A percentile compares a stretch with the other conserved stretches of the same genome.
phyloP scores from a whole-genome alignment of 1,140 invertebrate species.

The Bombus ignitus region DNA sequence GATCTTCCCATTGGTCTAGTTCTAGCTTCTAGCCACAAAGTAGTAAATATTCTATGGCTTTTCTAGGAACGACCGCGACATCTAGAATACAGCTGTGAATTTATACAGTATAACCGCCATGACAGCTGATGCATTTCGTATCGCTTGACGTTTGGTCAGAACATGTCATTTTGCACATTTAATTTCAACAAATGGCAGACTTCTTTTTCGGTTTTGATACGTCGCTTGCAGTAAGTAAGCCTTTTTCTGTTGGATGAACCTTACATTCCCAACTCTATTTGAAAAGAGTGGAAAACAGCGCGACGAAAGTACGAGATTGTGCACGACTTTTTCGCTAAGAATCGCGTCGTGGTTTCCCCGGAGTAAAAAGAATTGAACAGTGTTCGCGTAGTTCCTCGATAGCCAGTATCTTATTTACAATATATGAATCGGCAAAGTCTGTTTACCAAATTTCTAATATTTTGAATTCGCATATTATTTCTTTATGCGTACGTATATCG shows the following conservation, averaged over 20 bases:
- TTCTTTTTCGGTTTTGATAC: slow-evolving; percentile 92
- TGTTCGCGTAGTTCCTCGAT: background rate
- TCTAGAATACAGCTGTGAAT: slow-evolving; percentile 68
- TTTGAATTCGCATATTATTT: background rate
- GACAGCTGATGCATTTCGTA: slow-evolving; percentile 75
- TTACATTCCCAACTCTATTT: too few species aligned
- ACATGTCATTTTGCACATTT: slow-evolving; percentile 87
- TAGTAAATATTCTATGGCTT: background rate
- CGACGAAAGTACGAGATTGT: background rate
- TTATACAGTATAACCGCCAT: slow-evolving; percentile 74
- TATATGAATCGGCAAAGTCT: background rate
- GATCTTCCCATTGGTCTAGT: background rate
- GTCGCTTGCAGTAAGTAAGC: slow-evolving; percentile 87
- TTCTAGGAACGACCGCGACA: slow-evolving; percentile 30
- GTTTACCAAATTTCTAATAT: background rate
- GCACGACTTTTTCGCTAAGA: slow-evolving; percentile 39
- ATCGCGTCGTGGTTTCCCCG: slow-evolving; percentile 59
- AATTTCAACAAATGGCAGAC: slow-evolving; percentile 90
- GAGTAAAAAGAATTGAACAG: background rate
- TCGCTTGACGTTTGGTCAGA: slow-evolving; percentile 76
- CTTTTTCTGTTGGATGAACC: background rate
- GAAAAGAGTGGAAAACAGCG: background rate
- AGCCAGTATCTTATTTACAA: background rate
- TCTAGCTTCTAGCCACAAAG: rapidly evolving
- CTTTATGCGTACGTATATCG: background rate